Evolutionary conservation across 2,797 vertebrate species (phyloP).

Genomic region (Rhinella marina): DNA sequence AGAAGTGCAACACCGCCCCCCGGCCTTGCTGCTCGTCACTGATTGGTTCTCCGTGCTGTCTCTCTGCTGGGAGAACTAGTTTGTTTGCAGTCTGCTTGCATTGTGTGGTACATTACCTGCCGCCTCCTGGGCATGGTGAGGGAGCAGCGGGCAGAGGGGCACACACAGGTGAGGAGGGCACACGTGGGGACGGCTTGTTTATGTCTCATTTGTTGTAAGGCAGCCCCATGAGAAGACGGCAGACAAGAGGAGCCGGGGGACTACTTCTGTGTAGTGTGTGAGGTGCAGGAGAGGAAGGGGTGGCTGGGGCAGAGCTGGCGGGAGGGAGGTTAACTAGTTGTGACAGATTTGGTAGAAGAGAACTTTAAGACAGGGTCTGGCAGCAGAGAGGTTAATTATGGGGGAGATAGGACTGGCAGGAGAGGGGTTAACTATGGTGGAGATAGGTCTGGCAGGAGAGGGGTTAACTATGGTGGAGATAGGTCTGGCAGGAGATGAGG

Average conservation of each 20-base stretch:
- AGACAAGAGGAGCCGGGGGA: background rate
- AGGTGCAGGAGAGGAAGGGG: too few species aligned
- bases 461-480: background rate
- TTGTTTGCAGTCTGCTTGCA: slow-evolving; percentile 38
- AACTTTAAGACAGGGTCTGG: background rate
- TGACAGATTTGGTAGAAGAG: too few species aligned
- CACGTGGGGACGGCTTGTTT: too few species aligned
- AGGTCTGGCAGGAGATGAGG: background rate
- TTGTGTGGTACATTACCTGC: slow-evolving; percentile 17
- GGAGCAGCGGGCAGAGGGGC: background rate
- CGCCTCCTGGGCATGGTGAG: background rate
- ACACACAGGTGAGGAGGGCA: background rate
- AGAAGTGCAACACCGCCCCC: background rate
- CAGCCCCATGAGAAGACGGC: too few species aligned
- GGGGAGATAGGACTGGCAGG: too few species aligned
- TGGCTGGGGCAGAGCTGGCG: too few species aligned
- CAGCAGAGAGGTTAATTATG: background rate
- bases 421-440: too few species aligned
- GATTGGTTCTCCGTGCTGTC: slow-evolving; percentile 34
- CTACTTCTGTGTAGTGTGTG: too few species aligned
- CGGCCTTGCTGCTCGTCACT: background rate
- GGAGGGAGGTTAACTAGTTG: background rate
- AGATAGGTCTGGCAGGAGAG: background rate
- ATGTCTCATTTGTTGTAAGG: too few species aligned
- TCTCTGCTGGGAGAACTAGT: slow-evolving; percentile 48